Base-by-base conservation (phyloP, 2,888 invertebrate species). In the Epistrophella euchroma region DNA sequence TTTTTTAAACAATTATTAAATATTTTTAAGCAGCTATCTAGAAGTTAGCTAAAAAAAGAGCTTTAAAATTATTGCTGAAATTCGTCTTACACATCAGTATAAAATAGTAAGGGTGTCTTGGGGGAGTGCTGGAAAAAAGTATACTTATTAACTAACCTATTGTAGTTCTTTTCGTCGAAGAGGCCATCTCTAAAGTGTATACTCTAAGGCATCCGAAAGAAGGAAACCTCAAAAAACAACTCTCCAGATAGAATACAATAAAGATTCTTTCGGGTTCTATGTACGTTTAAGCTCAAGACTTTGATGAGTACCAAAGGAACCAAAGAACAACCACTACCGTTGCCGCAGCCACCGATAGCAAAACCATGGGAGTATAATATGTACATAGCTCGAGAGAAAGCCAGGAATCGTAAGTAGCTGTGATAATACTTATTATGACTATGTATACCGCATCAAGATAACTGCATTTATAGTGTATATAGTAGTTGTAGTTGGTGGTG, bases 401-500 rank as follows among this genome's bases (percentile, higher is more conserved):
- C 71, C 71, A 71, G 74, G 22, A 50, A 45, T 58, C 66, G 22
- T 80, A 85, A 85, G 81, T 85, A 81, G 85, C 85, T 74, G 76
- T 81, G 80, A 80, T 85, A 80, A 80, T 85, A 68, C 85, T 81
- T 71, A 76, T 81, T 75, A 85, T 76, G 85, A 72, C 76, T 85
- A 52, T 11, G 15, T 79, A 70, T 62, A 32, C 64, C 17, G 28
- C 70, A 75, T 71, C 79, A 19, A 71, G 71, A 71, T 75, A 80
- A 66, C 76, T 81, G 60, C 66, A 58, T 50, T 52, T 45, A 13
- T 19, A 11, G 56, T 32, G 47, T 43, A 35, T 58, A 58, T 55
- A 40, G 25, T 28, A 7, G 32, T 32, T 32, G 43, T n/a, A n/a
- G 13, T 19, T 13, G 62, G 25, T 52, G 37, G 40, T 37, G 37